Evolutionary conservation across 1,140 invertebrate genomes (phyloP), one percentile per base, ranked within the genome.

Genomic region (Plodia interpunctella): DNA sequence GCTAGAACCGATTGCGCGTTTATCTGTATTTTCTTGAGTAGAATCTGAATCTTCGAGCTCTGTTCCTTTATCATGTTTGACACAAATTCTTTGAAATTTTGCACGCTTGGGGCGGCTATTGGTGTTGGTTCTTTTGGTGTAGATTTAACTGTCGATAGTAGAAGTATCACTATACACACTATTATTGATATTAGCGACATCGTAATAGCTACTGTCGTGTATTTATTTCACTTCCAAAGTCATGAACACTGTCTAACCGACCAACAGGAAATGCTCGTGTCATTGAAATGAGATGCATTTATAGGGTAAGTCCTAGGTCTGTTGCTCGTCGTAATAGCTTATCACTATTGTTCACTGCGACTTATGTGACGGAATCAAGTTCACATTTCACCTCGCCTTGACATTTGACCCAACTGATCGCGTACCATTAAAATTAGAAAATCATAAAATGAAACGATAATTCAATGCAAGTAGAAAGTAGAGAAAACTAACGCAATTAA

Each of bases 391-490:
- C 67, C 55, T 78, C 73, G 62, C 75, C 77, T 80, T 88, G 87
- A 87, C 84, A 87, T 83, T 83, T 83, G 82, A 83, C 83, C 84
- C 64, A 85, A 68, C 78, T 81, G 65, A 83, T 81, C 77, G n/a
- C 51, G n/a, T 44, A 15, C 38, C 38, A 44, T 44, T 44, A 44
- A 44, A 44, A 44, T 44, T 44, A 44, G 38, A 44, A 44, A 44
- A 44, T 15, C 13, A 10, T 1, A 44, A 25, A 25, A 25, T 25
- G 2, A 17, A 15, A 44, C 9, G 2, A 44, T 44, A 44, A 15
- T 44, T 15, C 15, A 17, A 32, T 15, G 15, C 38, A 44, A 15
- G 6, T 44, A 44, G 38, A 44, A 44, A 44, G 38, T 44, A 3
- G 15, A 44, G 4, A 32, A 10, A 8, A 10, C 30, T 25, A n/a